Evolutionary conservation across 2,113 vertebrate species (phyloP), one percentile per base, ranked within the genome.

Genomic region (Ceratotherium simum): DNA sequence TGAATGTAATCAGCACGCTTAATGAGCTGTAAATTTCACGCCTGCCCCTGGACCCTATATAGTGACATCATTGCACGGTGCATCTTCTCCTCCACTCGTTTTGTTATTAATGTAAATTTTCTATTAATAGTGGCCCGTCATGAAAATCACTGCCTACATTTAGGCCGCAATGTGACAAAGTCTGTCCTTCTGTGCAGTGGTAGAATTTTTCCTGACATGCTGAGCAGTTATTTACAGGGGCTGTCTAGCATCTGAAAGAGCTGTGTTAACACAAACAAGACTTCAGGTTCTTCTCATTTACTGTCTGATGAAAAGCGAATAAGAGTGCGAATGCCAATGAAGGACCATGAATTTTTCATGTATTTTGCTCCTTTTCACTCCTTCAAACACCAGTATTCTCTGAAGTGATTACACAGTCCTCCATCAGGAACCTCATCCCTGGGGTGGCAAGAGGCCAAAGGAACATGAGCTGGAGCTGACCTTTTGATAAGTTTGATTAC

Each of bases 1-100:
- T 64, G 73, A 92, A 96, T 96, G 86, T 97, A 98, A 98, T 98
- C 94, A 98, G 95, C 93, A 97, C 98, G 97, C 95, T 21, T 97
- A 98, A 98, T 95, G 94, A 65, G 97, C 42, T 93, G 80, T 90
- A 96, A 97, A 97, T 95, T 80, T 98, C 98, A 96, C 95, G 98
- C 83, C 98, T 98, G 97, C 88, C 95, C 84, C 73, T 97, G 70
- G 39, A 91, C 31, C 90, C 90, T 82, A 96, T 51, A 85, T 5
- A 75, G 23, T 27, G 98, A 76, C 33, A 17, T 97, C 70, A 80
- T 69, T 85, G 97, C 95, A 72, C 33, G 95, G 96, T 65, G 60
- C 64, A 91, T 90, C 75, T 88, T 95, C 78, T 39, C 95, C 97
- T 87, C 91, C 85, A 46, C 56, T 62, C 72, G 60, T 81, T 97